Evolutionary conservation across 1,140 invertebrate species (phyloP).

Genomic region (Drosophila tsacasi): DNA sequence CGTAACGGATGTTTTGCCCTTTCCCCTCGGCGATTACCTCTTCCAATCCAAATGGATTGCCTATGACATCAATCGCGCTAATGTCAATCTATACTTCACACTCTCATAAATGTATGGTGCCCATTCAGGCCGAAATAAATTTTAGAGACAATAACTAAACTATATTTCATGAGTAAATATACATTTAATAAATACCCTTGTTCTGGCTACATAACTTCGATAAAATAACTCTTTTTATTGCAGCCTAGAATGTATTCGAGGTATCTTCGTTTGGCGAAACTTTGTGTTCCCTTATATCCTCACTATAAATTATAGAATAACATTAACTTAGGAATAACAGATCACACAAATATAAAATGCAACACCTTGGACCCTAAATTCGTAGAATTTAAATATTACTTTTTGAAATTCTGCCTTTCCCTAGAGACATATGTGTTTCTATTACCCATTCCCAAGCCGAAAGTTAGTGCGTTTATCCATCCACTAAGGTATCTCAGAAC

Average conservation of each 20-base stretch:
- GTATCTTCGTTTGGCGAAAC: neutral
- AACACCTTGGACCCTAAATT: slow-evolving; percentile 14
- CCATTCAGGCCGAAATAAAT: neutral
- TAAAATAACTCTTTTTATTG: neutral
- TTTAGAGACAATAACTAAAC: neutral
- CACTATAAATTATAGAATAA: neutral
- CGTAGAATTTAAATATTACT: slow-evolving; percentile 24
- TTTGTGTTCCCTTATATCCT: neutral
- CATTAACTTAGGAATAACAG: neutral
- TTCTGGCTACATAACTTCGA: neutral
- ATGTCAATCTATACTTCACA: neutral
- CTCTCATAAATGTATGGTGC: neutral
- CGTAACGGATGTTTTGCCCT: neutral
- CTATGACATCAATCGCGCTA: neutral
- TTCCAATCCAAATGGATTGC: neutral
- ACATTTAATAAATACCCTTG: neutral
- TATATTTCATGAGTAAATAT: neutral
- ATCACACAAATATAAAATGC: slow-evolving; percentile 33
- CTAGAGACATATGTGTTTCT: no score
- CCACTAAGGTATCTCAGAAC: no score
- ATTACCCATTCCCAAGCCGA: no score
- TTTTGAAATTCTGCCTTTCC: no score
- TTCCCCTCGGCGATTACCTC: neutral
- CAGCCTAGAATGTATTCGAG: neutral
- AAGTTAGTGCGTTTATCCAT: no score